Conservation (phyloP, 2,888 invertebrate genomes). For the Eilema depressum region DNA sequence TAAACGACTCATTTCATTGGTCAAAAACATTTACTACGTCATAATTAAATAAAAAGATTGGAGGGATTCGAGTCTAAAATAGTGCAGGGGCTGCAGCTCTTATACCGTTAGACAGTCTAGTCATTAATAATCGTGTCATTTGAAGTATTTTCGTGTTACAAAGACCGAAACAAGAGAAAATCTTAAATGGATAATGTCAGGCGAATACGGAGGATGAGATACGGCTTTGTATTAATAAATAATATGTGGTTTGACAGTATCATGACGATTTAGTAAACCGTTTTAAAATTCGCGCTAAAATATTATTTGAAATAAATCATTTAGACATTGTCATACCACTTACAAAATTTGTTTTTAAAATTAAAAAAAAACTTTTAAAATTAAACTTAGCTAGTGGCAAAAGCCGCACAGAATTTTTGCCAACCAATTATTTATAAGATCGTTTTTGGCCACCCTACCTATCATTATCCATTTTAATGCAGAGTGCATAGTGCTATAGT, state of each 20-base stretch:
- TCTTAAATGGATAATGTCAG: neutral
- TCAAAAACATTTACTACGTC: neutral
- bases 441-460: neutral
- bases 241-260: neutral
- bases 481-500: neutral
- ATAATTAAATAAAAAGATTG: neutral
- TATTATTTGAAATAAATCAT: neutral
- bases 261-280: neutral
- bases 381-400: neutral
- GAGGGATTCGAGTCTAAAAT: neutral
- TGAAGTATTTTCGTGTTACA: neutral
- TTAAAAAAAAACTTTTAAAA: no score
- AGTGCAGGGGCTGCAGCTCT: neutral
- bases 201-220: neutral
- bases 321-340: no score
- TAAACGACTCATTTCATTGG: neutral
- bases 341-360: no score
- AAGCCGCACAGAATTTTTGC: neutral
- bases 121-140: neutral
- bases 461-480: no score
- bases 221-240: neutral
- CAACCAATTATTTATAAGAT: conserved; percentile 1
- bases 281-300: neutral
- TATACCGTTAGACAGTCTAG: neutral
- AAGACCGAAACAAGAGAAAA: neutral